Conservation (phyloP, 2,797 vertebrate species). For the Pteronotus mesoamericanus region DNA sequence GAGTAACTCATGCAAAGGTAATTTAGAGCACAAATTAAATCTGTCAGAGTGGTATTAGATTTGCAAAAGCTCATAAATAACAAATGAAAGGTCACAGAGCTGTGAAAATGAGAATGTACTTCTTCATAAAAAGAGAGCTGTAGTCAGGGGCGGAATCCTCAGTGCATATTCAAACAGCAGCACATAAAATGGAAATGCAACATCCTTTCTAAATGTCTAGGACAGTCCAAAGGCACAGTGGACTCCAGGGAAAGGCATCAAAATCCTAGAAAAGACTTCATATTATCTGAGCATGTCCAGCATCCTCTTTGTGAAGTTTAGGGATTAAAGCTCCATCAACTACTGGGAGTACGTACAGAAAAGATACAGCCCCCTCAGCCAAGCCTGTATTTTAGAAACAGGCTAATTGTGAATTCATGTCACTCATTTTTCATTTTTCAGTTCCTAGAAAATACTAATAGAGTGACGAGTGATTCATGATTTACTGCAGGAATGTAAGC, state of each 20-base stretch:
- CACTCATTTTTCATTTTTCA: conserved; percentile 26
- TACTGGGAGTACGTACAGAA: not conserved
- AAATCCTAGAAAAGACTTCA: not conserved
- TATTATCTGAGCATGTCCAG: conserved; percentile 10
- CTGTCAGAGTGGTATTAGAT: conserved; percentile 72
- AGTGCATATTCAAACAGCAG: conserved; percentile 34
- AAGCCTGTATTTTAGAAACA: not conserved
- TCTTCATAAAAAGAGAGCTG: conserved; percentile 58
- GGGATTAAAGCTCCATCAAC: not conserved
- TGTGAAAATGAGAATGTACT: conserved; percentile 69
- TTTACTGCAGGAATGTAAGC: conserved; percentile 2
- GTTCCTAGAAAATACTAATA: conserved; percentile 33
- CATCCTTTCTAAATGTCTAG: conserved; percentile 52
- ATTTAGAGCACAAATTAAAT: conserved; percentile 76
- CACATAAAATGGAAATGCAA: conserved; percentile 22
- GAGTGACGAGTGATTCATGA: conserved; percentile 27
- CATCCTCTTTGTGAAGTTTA: not conserved
- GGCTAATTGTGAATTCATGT: not conserved
- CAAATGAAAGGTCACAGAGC: conserved; percentile 75
- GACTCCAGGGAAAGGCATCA: not conserved
- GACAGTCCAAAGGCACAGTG: conserved; percentile 29
- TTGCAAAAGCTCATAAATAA: conserved; percentile 76
- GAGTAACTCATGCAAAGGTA: conserved; percentile 73
- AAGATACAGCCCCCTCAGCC: not conserved
- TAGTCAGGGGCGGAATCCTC: not conserved